phyloP scores from a whole-genome alignment of 2,797 vertebrate genomes.

The Miichthys miiuy region DNA sequence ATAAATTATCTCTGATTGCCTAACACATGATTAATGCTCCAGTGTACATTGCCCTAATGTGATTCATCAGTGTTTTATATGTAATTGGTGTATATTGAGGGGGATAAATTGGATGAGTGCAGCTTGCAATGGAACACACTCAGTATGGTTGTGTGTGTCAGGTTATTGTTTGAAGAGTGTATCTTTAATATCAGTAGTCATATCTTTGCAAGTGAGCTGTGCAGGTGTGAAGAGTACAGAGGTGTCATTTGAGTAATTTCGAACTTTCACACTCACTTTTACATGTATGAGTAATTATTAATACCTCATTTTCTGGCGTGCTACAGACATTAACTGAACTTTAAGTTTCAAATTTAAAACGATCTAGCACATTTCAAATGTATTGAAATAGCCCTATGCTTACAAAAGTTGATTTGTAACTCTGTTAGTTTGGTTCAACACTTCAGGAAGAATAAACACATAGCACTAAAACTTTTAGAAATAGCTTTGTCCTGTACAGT shows the following conservation, averaged over 20 bases:
- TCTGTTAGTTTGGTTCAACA: no score
- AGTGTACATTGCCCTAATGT: constrained; percentile 71
- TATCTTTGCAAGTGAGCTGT: constrained; percentile 6
- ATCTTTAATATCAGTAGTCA: constrained; percentile 28
- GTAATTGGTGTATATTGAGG: constrained; percentile 73
- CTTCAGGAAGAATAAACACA: no score
- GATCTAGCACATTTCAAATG: neutral
- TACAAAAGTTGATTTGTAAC: no score
- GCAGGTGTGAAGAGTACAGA: neutral
- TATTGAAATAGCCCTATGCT: no score
- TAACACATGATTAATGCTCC: constrained; percentile 77
- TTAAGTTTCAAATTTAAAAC: neutral
- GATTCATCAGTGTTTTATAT: constrained; percentile 80
- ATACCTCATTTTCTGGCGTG: neutral
- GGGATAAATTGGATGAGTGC: constrained; percentile 61
- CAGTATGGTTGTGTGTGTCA: neutral
- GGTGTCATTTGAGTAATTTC: neutral
- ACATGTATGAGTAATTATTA: neutral
- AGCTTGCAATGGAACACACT: constrained; percentile 35
- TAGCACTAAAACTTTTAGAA: no score
- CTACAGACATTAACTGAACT: neutral
- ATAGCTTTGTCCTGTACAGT: no score
- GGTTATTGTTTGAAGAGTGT: constrained; percentile 26
- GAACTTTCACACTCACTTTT: no score
- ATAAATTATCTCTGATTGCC: constrained; percentile 82